Base-by-base conservation (phyloP, 2,113 vertebrate genomes). In the rabbit (Oryctolagus cuniculus) region DNA sequence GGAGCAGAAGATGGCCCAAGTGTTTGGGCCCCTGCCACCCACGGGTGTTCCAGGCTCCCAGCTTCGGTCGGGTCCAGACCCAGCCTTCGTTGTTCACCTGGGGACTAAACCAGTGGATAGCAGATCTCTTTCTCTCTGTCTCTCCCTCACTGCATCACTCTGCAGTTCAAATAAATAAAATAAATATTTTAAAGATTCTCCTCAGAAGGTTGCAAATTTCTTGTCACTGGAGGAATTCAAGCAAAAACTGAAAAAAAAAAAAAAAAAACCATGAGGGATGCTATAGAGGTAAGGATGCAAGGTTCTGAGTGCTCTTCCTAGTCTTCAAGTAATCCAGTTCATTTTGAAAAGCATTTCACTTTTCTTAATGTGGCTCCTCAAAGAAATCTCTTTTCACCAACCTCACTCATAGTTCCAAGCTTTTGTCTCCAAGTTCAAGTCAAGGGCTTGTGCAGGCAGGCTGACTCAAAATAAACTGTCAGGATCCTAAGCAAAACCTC, bases 351-450 rank as follows among this genome's bases (percentile, higher is more conserved):
- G 34, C 49, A 53, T 92, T 87, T 95, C 36, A 61, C 34, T 85
- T 87, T 89, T 77, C 82, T 90, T 83, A 53, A 95, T 89, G 90
- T 74, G 66, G 51, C 78, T 79, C n/a, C 88, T 88, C 2, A n/a
- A 64, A 93, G 84, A 90, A 66, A 81, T 22, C 51, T 31, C 63
- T 38, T 96, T 81, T 73, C 66, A 11, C 49, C 75, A 77, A 4
- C 31, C 88, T 94, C 72, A 63, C 77, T 44, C 79, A 36, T 38
- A 64, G 72, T 78, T 77, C 70, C 74, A 84, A 94, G 85, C 90
- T 81, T 97, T 93, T 63, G 61, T 94, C 91, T 90, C 75, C 84
- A 90, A 72, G 88, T 75, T 88, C 75, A 97, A 93, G 93, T 93
- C 89, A 95, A 97, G 96, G 70, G 85, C 81, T 72, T 89, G 9